phyloP scores from a whole-genome alignment of 2,888 invertebrate species.

The Hirtodrosophila confusa region DNA sequence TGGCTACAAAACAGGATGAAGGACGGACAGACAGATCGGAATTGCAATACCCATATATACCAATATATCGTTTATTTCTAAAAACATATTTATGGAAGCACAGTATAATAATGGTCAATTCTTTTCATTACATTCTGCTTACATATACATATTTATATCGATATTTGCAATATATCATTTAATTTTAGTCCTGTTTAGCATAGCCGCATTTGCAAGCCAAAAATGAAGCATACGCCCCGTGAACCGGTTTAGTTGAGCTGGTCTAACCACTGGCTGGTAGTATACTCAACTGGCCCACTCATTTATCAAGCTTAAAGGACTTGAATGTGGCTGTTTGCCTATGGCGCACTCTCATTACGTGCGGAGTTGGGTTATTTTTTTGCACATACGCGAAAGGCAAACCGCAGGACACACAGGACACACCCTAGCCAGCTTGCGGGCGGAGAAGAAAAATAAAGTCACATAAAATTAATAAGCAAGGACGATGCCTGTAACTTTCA shows the following conservation, averaged over 20 bases:
- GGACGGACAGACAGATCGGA: too few relatives aligned
- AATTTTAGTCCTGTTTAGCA: too few relatives aligned
- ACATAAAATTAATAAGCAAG: conserved; percentile 77
- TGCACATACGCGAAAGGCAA: conserved; percentile 35
- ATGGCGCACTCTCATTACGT: conserved; percentile 54
- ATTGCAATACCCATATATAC: too few relatives aligned
- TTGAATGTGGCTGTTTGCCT: conserved; percentile 64
- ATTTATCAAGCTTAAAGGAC: conserved; percentile 81
- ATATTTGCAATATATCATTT: too few relatives aligned
- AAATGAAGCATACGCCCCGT: conserved; percentile 51
- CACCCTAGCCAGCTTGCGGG: conserved; percentile 25
- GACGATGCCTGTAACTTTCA: conserved; percentile 30
- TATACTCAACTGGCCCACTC: conserved; percentile 47
- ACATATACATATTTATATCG: too few relatives aligned
- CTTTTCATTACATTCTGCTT: too few relatives aligned
- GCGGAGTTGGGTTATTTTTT: conserved; percentile 48
- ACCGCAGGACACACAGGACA: conserved; percentile 46
- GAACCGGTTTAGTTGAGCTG: conserved; percentile 31
- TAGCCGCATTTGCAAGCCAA: conserved; percentile 5
- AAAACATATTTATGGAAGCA: too few relatives aligned
- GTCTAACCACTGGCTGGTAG: conserved; percentile 6
- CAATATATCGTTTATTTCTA: too few relatives aligned
- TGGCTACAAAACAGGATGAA: too few relatives aligned
- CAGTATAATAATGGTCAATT: too few relatives aligned
- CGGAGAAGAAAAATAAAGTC: conserved; percentile 54